Percentiles rank a stretch among this genome's conserved stretches.
Evolutionary conservation across 1,140 invertebrate genomes (phyloP).

Genomic region (Dreissena rostriformis): DNA sequence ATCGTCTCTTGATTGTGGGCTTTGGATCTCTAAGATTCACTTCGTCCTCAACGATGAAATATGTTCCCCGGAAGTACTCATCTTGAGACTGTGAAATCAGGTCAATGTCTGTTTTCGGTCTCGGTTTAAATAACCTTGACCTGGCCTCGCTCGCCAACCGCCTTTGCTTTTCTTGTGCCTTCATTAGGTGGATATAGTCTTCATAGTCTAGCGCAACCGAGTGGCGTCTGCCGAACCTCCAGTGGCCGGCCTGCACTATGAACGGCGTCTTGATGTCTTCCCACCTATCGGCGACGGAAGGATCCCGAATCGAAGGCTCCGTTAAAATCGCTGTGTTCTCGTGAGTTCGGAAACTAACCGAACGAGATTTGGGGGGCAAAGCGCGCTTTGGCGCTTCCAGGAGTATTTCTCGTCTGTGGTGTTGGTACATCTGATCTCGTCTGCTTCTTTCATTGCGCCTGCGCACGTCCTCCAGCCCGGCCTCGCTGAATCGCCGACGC

Average conservation of each 20-base stretch:
- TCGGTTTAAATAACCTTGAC: constrained; percentile 7
- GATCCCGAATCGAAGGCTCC: neutral
- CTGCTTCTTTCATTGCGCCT: neutral
- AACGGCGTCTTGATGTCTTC: constrained; percentile 43
- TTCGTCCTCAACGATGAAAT: constrained; percentile 32
- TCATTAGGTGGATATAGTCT: neutral
- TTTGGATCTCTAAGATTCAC: constrained; percentile 27
- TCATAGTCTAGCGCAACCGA: constrained; percentile 37
- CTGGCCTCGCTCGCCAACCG: neutral
- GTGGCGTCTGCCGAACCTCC: constrained; percentile 42
- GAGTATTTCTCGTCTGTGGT: neutral
- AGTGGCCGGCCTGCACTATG: constrained; percentile 26
- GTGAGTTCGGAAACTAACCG: neutral
- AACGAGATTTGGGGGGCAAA: neutral
- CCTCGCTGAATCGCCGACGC: constrained; percentile 18
- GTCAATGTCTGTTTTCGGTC: constrained; percentile 8
- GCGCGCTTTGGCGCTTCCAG: neutral
- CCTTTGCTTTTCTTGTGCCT: constrained; percentile 4
- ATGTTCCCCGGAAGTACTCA: constrained; percentile 45
- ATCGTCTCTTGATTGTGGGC: constrained; percentile 8
- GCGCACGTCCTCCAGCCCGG: constrained; percentile 29
- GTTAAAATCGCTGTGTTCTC: neutral
- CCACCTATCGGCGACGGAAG: constrained; percentile 41
- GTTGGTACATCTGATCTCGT: neutral
- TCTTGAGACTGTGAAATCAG: constrained; percentile 37